Evolutionary conservation across 2,113 vertebrate species (phyloP), one percentile per base, ranked within the genome.

Genomic region (Lamprologus lemairii): DNA sequence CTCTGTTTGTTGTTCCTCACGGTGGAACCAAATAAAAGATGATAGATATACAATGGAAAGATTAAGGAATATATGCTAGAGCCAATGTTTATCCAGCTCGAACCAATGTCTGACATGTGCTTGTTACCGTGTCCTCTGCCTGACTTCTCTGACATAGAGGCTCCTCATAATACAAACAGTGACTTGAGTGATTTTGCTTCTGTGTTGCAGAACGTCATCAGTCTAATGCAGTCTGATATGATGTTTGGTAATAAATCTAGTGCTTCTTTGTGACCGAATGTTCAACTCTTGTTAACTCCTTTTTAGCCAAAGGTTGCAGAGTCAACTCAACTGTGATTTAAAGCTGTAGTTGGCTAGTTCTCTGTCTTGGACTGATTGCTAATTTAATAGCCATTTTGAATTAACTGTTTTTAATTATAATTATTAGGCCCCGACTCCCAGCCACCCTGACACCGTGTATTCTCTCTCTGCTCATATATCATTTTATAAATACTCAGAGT

Each of bases 1-100:
- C 73, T 71, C 12, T 91, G 86, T 91, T 94, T 94, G 89, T 92
- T 89, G 90, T 90, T 89, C 75, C 85, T 78, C 14, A n/a, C 53
- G 5, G 28, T 87, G 75, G 51, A 87, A 79, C 82, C 84, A 88
- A 92, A 92, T 88, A 88, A 86, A 84, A 55, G 40, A 84, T 88
- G 68, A 89, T 42, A 83, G 79, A 47, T 81, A 54, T 82, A n/a
- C 31, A 33, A 71, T 42, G 23, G 42, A 87, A 55, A 88, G 73
- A 87, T 87, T 13, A 82, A 78, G 60, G 42, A 86, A 63, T 55
- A 21, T 40, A 16, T 57, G n/a, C 6, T n/a, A 10, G 45, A 65
- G 35, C 23, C 45, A 37, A 5, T 83, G 63, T 82, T 88, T 80
- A 49, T 83, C n/a, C 47, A 85, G 55, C 42, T 73, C 10, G 7